phyloP scores from a whole-genome alignment of 92 coral and sea anemone genomes.

The Actinernus sp. region DNA sequence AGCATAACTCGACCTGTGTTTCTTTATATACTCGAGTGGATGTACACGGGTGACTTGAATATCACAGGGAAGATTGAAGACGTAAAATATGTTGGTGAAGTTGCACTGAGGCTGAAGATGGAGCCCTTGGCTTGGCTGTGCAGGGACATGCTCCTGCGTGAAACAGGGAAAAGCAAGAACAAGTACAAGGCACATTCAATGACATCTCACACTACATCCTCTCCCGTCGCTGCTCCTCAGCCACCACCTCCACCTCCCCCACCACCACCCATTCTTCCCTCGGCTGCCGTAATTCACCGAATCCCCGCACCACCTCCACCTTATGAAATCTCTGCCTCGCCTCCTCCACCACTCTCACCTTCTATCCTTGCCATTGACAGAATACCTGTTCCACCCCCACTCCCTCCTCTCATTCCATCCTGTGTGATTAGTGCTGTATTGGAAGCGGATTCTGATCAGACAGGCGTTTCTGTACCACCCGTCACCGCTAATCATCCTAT shows the following conservation, averaged over 20 bases:
- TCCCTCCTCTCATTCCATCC: slow-evolving; percentile 5
- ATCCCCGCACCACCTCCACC: slow-evolving; percentile 12
- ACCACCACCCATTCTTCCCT: slow-evolving; percentile 2
- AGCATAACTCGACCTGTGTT: slow-evolving; percentile 42
- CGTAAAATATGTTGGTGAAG: slow-evolving; percentile 22
- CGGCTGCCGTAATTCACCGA: background rate
- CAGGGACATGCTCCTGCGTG: slow-evolving; percentile 2
- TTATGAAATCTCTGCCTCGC: background rate
- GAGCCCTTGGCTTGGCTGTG: slow-evolving; percentile 19
- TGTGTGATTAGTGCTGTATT: no score
- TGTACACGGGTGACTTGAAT: slow-evolving; percentile 47
- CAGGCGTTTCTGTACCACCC: no score
- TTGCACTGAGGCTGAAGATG: slow-evolving; percentile 35
- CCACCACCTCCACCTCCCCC: slow-evolving; percentile 26
- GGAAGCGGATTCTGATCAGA: no score
- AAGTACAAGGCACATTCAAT: no score
- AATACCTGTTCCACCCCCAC: slow-evolving; percentile 14
- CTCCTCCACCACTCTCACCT: slow-evolving; percentile 2
- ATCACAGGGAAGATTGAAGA: slow-evolving; percentile 25
- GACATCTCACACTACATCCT: background rate
- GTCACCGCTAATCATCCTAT: no score
- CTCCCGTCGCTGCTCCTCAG: background rate
- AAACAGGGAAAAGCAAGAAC: background rate
- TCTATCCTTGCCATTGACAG: background rate
- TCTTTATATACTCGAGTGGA: slow-evolving; percentile 37